Conservation (phyloP, 2,113 vertebrate species). For the Otus sunia region DNA sequence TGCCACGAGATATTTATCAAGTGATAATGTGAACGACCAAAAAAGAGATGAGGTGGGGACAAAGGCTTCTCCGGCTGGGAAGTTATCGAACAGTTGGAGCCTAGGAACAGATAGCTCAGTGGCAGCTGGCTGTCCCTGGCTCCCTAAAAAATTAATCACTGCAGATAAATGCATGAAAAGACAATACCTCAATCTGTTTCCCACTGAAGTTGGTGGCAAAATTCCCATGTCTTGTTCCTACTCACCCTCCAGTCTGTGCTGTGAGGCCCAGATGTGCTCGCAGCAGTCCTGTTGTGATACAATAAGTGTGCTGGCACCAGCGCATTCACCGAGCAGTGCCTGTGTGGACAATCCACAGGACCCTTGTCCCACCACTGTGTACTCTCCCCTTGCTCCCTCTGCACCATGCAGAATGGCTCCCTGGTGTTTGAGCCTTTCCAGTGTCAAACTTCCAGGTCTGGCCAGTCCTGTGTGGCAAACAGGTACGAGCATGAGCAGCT, state of each 20-base stretch:
- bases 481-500: not conserved
- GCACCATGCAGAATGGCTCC: not conserved
- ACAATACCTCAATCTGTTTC: not conserved
- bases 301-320: not conserved
- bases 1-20: conserved; percentile 32
- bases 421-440: not conserved
- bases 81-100: not conserved
- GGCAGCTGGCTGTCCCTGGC: conserved; percentile 18
- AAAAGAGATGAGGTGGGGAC: conserved; percentile 28
- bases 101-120: not conserved
- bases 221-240: not conserved
- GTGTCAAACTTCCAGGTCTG: not conserved
- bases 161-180: conserved; percentile 11
- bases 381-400: not conserved
- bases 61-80: conserved; percentile 10
- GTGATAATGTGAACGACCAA: not conserved
- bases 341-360: not conserved
- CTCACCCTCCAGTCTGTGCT: not conserved
- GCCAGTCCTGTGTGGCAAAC: not conserved
- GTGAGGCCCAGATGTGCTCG: not conserved
- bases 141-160: conserved; percentile 53
- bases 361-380: not conserved
- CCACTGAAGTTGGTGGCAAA: not conserved
- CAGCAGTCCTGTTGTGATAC: not conserved
- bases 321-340: not conserved